phyloP scores from a whole-genome alignment of 2,888 invertebrate species.

The Caenorhabditis sp. region DNA sequence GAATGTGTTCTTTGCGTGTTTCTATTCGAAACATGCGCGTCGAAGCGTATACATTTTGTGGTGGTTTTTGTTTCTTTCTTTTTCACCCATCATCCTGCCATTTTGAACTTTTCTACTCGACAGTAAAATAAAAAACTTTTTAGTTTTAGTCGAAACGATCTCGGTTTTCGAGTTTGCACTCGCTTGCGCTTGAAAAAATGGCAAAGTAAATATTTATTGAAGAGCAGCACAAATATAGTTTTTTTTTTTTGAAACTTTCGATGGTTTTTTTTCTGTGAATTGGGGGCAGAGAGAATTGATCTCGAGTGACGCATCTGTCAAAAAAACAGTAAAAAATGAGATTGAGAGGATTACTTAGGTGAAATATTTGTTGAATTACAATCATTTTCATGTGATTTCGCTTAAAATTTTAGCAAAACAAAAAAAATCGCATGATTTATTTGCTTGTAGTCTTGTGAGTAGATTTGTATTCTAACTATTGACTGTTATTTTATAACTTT shows the following conservation, averaged over 20 bases:
- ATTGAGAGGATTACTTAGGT: neutral
- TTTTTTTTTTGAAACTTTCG: neutral
- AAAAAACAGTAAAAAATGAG: neutral
- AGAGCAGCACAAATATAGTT: neutral
- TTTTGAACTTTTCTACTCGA: neutral
- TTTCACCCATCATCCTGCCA: neutral
- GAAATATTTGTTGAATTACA: neutral
- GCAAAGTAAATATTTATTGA: conserved; percentile 8
- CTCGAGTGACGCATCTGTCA: neutral
- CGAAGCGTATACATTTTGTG: neutral
- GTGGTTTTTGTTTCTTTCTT: neutral
- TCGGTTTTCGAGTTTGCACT: neutral
- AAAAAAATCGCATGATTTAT: neutral
- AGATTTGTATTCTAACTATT: neutral
- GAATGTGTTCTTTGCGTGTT: neutral
- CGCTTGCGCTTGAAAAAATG: conserved; percentile 1
- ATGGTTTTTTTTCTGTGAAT: neutral
- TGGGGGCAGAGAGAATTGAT: neutral
- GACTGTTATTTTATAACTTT: neutral
- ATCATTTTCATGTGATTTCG: neutral
- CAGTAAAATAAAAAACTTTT: neutral
- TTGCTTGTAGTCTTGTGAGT: neutral
- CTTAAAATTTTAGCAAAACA: too few relatives aligned
- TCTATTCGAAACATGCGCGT: neutral
- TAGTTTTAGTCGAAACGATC: neutral